phyloP scores from a whole-genome alignment of 2,888 invertebrate genomes.

The Diaperis boleti region DNA sequence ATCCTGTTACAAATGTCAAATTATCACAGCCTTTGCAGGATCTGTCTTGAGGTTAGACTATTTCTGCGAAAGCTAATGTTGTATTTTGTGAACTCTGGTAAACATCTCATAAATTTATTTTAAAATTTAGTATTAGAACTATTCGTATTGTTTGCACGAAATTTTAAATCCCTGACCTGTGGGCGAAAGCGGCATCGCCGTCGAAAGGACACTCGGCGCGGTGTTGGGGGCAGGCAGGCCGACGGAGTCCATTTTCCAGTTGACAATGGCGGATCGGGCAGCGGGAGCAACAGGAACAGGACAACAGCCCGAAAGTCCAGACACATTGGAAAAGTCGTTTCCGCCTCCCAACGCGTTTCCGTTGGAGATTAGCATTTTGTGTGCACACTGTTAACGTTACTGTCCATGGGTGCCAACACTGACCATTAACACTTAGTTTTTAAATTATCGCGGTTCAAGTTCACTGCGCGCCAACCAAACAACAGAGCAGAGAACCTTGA shows the following conservation, averaged over 20 bases:
- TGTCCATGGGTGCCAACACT: conserved; percentile 31
- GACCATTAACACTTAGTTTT: no score
- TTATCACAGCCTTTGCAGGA: no score
- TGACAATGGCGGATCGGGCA: conserved; percentile 61
- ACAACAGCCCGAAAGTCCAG: conserved; percentile 65
- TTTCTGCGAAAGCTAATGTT: no score
- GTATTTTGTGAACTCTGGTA: no score
- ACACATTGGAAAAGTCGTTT: conserved; percentile 65
- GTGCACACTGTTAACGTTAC: conserved; percentile 20
- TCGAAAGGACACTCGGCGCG: conserved; percentile 66
- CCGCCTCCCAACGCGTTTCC: conserved; percentile 72
- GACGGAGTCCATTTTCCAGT: conserved; percentile 75
- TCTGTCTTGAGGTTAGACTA: no score
- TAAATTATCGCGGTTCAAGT: conserved; percentile 36
- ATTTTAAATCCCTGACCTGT: conserved; percentile 62
- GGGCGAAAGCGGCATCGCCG: conserved; percentile 72
- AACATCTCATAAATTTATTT: no score
- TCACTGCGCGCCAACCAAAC: conserved; percentile 42
- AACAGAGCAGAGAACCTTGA: conserved; percentile 46
- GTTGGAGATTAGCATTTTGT: conserved; percentile 74
- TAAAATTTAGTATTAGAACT: no score
- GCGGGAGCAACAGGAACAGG: conserved; percentile 71
- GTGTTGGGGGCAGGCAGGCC: conserved; percentile 69
- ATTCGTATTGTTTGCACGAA: not conserved
- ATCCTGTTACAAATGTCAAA: no score